Conservation (phyloP, 2,888 invertebrate species). For the Synergus japonicus region DNA sequence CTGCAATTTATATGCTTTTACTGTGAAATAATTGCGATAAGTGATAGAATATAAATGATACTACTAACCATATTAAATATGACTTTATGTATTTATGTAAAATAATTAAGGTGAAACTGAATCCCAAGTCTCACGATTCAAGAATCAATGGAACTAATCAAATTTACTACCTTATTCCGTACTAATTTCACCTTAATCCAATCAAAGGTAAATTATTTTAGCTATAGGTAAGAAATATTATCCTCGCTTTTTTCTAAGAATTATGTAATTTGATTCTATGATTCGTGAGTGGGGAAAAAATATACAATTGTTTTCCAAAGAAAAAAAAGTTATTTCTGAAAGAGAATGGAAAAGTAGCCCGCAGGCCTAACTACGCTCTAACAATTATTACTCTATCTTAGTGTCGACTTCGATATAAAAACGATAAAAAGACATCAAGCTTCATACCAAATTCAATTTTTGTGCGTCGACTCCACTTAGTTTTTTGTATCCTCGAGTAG, state of each 20-base stretch:
- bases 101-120: constrained; percentile 37
- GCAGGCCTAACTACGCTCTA: constrained; percentile 74
- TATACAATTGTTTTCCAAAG: constrained; percentile 36
- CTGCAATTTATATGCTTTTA: constrained; percentile 55
- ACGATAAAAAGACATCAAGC: background rate
- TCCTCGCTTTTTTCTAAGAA: background rate
- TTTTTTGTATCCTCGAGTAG: background rate
- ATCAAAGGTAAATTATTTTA: no score
- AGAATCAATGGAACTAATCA: constrained; percentile 1
- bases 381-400: constrained; percentile 56
- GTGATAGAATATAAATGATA: constrained; percentile 32
- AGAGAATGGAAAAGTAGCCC: constrained; percentile 73
- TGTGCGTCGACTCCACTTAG: background rate
- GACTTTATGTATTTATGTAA: constrained; percentile 58
- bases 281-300: constrained; percentile 13
- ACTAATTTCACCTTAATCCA: background rate
- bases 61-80: constrained; percentile 57
- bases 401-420: constrained; percentile 27
- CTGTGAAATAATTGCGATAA: constrained; percentile 49
- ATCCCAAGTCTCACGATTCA: constrained; percentile 30
- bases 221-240: background rate
- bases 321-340: constrained; percentile 47
- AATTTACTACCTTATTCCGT: background rate
- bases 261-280: background rate
- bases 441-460: constrained; percentile 30